phyloP scores from a whole-genome alignment of 2,113 vertebrate species.

The Pygoscelis adeliae region DNA sequence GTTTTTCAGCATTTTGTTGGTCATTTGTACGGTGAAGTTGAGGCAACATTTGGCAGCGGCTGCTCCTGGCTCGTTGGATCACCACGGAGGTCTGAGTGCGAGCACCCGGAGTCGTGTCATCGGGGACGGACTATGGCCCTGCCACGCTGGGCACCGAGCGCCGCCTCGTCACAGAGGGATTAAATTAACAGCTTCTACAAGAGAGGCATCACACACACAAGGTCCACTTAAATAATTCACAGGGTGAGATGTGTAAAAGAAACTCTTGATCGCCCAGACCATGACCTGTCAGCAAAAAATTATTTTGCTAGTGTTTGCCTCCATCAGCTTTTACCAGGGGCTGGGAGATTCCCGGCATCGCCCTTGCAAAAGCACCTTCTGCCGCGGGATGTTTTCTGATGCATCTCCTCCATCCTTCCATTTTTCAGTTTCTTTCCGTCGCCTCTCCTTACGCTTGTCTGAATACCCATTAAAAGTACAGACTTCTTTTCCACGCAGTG shows the following conservation, averaged over 20 bases:
- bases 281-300: not conserved
- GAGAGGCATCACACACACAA: not conserved
- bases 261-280: not conserved
- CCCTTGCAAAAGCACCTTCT: not conserved
- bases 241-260: not conserved
- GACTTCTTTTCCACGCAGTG: not conserved
- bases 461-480: not conserved
- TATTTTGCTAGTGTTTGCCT: not conserved
- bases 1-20: not conserved
- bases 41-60: not conserved
- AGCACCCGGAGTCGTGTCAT: accelerated
- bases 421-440: not conserved
- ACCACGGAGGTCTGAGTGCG: not conserved
- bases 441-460: not conserved
- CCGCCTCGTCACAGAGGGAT: not conserved
- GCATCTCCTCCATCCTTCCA: not conserved
- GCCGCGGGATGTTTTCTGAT: not conserved
- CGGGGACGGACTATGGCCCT: not conserved
- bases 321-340: not conserved
- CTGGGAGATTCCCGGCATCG: not conserved
- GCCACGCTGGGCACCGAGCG: accelerated
- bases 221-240: not conserved
- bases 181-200: not conserved
- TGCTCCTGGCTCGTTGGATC: not conserved
- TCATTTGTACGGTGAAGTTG: not conserved